Percentiles rank a stretch among this genome's conserved stretches.
These are phyloP conservation scores for Chondrilla cf. caribensis DNA, from an alignment of 37 sponge, comb jelly and placozoan species.

Conservation along the genomic window DNA sequence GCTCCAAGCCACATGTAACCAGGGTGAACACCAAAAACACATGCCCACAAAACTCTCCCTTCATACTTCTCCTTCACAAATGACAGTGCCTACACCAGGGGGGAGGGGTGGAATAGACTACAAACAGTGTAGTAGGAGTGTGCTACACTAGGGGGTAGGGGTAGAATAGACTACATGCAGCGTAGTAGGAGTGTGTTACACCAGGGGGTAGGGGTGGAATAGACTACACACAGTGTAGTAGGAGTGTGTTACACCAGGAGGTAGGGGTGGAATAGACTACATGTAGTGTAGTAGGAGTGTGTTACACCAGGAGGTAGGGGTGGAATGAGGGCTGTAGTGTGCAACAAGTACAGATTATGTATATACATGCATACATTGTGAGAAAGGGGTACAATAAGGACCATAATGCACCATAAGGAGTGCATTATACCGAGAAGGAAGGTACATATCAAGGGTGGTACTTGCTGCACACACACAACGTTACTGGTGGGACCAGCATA, in stretches of 20 bases:
- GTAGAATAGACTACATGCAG: neutral
- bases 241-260: neutral
- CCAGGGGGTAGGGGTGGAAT: neutral
- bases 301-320: too few species aligned
- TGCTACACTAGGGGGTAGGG: neutral
- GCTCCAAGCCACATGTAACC: conserved; percentile 54
- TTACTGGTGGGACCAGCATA: too few species aligned
- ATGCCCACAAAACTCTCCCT: conserved; percentile 27
- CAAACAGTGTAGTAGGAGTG: neutral
- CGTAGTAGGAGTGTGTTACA: neutral
- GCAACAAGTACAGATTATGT: too few species aligned
- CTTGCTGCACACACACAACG: too few species aligned
- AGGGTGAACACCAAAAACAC: neutral
- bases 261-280: neutral
- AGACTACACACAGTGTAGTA: neutral
- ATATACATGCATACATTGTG: too few species aligned
- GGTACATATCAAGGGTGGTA: too few species aligned
- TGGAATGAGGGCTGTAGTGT: too few species aligned
- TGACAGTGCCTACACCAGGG: conserved; percentile 23
- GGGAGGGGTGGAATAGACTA: neutral
- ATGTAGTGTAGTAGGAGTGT: too few species aligned
- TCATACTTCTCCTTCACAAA: conserved; percentile 11
- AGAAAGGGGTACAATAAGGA: too few species aligned
- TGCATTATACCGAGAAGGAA: too few species aligned
- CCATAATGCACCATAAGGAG: too few species aligned